Base-by-base conservation (phyloP, 2,113 vertebrate genomes). In the Hymenochirus boettgeri region DNA sequence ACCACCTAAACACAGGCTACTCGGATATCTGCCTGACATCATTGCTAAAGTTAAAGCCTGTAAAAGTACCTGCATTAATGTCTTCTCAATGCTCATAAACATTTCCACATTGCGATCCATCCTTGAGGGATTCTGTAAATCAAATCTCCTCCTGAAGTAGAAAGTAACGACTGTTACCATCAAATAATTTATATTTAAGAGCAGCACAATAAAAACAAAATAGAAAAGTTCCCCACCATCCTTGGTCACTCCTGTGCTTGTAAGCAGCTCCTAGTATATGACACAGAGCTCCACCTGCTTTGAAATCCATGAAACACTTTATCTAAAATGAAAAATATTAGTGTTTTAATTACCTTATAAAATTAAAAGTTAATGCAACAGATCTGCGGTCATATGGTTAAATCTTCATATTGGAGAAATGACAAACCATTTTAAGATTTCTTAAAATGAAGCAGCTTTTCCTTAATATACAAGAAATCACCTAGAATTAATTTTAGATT, bases 21-120 rank as follows among this genome's bases (percentile, higher is more conserved):
- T n/a, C n/a, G n/a, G n/a, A n/a, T n/a, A n/a, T n/a, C n/a, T n/a
- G n/a, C n/a, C n/a, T n/a, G n/a, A n/a, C n/a, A n/a, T n/a, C n/a
- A n/a, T n/a, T n/a, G n/a, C n/a, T n/a, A n/a, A n/a, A n/a, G n/a
- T n/a, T n/a, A n/a, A n/a, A n/a, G n/a, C n/a, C n/a, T n/a, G n/a
- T n/a, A n/a, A n/a, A 18, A 24, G 75, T 85, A 91, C 96, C 94
- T 99, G 96, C 65, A 98, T 92, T 60, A 99, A 76, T 7, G 94
- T 94, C 72, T 97, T 99, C 81, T 99, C 96, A 13, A 99, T 97
- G 66, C 89, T 98, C 84, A 99, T 87, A 72, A 99, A 99, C 96
- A 99, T 98, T 83, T 99, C 96, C 74, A 99, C 95, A 1, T 99
- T 99, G 3, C 96, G 89, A 78, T 99, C 96, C 96, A 99, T 98